Evolutionary conservation across 2,888 invertebrate species (phyloP).

Genomic region (Zootermopsis nevadensis): DNA sequence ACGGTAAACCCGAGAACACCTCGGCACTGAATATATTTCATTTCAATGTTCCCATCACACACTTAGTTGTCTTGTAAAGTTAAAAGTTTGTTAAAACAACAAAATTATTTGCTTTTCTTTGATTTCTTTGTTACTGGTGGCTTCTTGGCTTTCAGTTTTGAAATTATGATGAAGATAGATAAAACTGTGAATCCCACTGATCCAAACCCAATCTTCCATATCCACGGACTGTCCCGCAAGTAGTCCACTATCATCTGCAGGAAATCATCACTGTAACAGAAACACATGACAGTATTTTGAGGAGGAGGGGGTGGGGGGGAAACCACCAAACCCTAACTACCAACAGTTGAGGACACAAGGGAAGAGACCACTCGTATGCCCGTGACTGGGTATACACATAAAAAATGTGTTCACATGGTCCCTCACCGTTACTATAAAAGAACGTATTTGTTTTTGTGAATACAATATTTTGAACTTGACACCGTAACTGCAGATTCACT

Average conservation of each 20-base stretch:
- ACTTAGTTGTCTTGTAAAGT: too few species aligned
- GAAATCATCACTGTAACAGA: conserved; percentile 70
- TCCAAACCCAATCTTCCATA: conserved; percentile 67
- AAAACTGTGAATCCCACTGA: conserved; percentile 63
- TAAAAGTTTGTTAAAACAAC: background rate
- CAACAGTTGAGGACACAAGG: background rate
- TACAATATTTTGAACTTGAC: too few species aligned
- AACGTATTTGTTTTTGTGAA: too few species aligned
- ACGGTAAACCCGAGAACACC: too few species aligned
- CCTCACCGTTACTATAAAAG: too few species aligned
- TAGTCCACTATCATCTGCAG: conserved; percentile 68
- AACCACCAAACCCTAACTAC: background rate
- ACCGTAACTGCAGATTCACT: too few species aligned
- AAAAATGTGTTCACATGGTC: too few species aligned
- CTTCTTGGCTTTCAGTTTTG: conserved; percentile 54
- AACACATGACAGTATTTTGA: conserved; percentile 44
- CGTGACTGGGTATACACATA: too few species aligned
- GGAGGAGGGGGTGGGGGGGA: too few species aligned
- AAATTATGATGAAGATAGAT: conserved; percentile 60
- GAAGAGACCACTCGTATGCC: too few species aligned
- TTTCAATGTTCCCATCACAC: too few species aligned
- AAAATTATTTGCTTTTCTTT: conserved; percentile 49
- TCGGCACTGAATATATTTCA: too few species aligned
- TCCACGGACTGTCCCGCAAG: conserved; percentile 68
- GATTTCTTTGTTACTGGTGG: conserved; percentile 50